A percentile compares a stretch with the other conserved stretches of the same genome.
phyloP scores from a whole-genome alignment of 2,888 invertebrate species.

The Allygus modestus region DNA sequence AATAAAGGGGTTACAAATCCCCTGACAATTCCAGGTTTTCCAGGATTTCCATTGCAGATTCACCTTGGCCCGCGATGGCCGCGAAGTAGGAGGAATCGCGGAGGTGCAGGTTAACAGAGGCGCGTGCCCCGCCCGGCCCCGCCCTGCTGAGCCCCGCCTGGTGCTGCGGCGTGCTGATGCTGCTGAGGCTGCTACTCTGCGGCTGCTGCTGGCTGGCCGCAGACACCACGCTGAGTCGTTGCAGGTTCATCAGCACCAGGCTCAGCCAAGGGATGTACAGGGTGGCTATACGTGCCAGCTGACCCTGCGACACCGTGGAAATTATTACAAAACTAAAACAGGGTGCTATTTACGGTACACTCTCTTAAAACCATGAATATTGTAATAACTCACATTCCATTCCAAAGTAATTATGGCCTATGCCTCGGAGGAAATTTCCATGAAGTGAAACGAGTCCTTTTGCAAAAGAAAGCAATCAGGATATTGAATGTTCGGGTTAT shows the following conservation, averaged over 20 bases:
- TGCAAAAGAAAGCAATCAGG: no score
- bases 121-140: constrained; percentile 76
- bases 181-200: constrained; percentile 26
- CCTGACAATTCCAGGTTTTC: no score
- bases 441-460: no score
- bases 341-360: no score
- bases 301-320: constrained; percentile 77
- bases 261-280: constrained; percentile 95
- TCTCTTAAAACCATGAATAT: no score
- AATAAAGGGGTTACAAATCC: no score
- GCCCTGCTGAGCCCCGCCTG: neutral
- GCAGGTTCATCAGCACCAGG: constrained; percentile 91
- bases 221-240: constrained; percentile 77
- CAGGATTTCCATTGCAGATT: no score
- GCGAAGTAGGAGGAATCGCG: constrained; percentile 86
- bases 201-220: constrained; percentile 4
- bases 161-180: constrained; percentile 42
- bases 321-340: no score
- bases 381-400: no score
- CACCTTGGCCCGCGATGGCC: constrained; percentile 84
- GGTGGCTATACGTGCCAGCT: constrained; percentile 89
- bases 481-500: no score
- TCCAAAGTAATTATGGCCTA: no score
- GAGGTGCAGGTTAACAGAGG: constrained; percentile 85
- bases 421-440: no score